A percentile compares a stretch with the other conserved stretches of the same genome.
Evolutionary conservation across 2,113 vertebrate genomes (phyloP).

Genomic region (Oryzias curvinotus): DNA sequence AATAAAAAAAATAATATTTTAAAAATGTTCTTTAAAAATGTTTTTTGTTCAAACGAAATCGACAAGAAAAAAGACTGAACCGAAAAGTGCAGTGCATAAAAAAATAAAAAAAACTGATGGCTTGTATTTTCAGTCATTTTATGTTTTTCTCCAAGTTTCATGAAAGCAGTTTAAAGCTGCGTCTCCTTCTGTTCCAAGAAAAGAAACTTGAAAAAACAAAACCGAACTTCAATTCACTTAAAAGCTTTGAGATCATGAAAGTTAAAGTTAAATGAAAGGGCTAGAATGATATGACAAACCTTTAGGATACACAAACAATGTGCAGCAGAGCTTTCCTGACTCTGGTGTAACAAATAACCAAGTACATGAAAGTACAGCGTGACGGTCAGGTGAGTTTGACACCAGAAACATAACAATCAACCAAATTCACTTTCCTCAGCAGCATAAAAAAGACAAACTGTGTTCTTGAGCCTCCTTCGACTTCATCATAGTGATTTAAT

Average conservation of each 20-base stretch:
- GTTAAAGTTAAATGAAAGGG: slow-evolving; percentile 1
- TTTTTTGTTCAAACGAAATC: too few relatives aligned
- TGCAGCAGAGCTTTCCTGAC: slow-evolving; percentile 11
- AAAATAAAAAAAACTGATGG: too few relatives aligned
- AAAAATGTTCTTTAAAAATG: too few relatives aligned
- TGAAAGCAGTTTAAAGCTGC: too few relatives aligned
- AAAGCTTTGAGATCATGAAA: background rate
- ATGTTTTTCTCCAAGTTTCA: too few relatives aligned
- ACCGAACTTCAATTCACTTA: too few relatives aligned
- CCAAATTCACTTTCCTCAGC: background rate
- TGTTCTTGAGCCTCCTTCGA: slow-evolving; percentile 18
- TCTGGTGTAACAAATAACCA: slow-evolving; percentile 13
- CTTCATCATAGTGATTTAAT: slow-evolving; percentile 49
- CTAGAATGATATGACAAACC: slow-evolving; percentile 5
- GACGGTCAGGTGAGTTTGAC: slow-evolving; percentile 1
- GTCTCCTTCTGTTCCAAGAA: too few relatives aligned
- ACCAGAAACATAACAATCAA: background rate
- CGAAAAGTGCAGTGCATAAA: too few relatives aligned
- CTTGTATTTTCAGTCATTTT: too few relatives aligned
- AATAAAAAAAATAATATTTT: too few relatives aligned
- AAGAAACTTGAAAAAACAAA: too few relatives aligned
- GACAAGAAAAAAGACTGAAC: too few relatives aligned
- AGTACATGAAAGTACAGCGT: slow-evolving; percentile 4
- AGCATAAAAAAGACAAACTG: slow-evolving; percentile 17
- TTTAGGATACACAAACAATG: slow-evolving; percentile 11